Percentiles rank a stretch among this genome's conserved stretches.
Evolutionary conservation across 2,797 vertebrate genomes (phyloP).

Genomic region (Sciurus vulgaris): DNA sequence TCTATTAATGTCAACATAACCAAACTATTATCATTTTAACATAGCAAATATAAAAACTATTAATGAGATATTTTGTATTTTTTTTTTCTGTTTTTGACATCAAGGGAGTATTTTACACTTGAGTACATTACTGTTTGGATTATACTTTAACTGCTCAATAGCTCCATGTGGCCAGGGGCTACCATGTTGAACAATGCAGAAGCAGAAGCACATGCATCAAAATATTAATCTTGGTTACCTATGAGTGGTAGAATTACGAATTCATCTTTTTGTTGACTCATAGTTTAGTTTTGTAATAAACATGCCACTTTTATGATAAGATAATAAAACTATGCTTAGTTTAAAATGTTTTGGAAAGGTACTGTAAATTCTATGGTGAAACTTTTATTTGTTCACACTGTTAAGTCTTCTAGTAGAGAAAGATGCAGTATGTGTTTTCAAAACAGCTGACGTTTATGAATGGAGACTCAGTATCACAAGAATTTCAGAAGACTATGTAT

Average conservation of each 20-base stretch:
- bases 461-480: not conserved
- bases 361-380: not conserved
- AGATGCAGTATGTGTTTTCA: not conserved
- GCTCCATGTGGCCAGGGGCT: not conserved
- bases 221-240: not conserved
- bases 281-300: not conserved
- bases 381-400: not conserved
- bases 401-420: not conserved
- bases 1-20: slow-evolving; percentile 29
- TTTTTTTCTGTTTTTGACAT: slow-evolving; percentile 10
- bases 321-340: not conserved
- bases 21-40: not conserved
- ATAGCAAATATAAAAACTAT: slow-evolving; percentile 6
- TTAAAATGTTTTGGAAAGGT: not conserved
- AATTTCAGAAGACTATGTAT: not conserved
- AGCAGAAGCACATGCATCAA: not conserved
- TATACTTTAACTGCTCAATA: not conserved
- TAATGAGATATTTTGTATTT: not conserved
- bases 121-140: not conserved
- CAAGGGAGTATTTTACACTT: not conserved
- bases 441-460: not conserved
- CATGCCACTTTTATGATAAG: not conserved
- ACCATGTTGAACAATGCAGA: not conserved
- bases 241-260: not conserved
- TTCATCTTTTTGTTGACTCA: not conserved